Base-by-base conservation (phyloP, 2,797 vertebrate species). In the Peromyscus nudipes region DNA sequence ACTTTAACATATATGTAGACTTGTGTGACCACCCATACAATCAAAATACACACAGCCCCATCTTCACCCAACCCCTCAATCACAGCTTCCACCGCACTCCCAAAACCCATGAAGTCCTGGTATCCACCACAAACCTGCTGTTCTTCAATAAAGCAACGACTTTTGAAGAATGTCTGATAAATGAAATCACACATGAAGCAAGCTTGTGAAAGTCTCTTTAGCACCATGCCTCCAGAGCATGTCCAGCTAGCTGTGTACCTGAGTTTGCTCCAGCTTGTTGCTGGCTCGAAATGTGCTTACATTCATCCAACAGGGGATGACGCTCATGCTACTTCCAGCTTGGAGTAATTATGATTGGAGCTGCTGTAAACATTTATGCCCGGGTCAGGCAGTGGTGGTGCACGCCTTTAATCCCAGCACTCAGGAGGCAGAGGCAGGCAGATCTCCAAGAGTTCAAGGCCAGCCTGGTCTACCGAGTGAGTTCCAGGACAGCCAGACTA, bases 221-320 rank as follows among this genome's bases (percentile, higher is more conserved):
- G 57, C n/a, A 43, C 13, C 2, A 3, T 1, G 77, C 62, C n/a
- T 71, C 46, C 21, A n/a, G 57, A 25, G 12, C 1, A 4, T 6
- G 75, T 3, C 1, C n/a, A 4, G 5, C n/a, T 1, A 9, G 2
- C 43, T 4, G 5, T 1, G 52, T 19, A 27, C 6, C 23, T 7
- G 4, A n/a, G 14, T 55, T 16, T 86, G 84, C 34, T 69, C 23
- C 19, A 69, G 49, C 37, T 6, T 25, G 64, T 69, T 34, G 40
- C 29, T 67, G 16, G 16, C 81, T 49, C 19, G 2, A 3, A 49
- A 9, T 34, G 27, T 46, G 29, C 62, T 65, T 65, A 52, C 46
- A 21, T 37, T 29, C 67, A 73, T 52, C 64, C 16, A 60, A 11
- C 34, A 73, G 84, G 27, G 14, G 52, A 34, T 57, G 67, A 55